A percentile compares a stretch with the other conserved stretches of the same genome.
Evolutionary conservation across 2,797 vertebrate genomes (phyloP).

Genomic region (Eulemur mongoz): DNA sequence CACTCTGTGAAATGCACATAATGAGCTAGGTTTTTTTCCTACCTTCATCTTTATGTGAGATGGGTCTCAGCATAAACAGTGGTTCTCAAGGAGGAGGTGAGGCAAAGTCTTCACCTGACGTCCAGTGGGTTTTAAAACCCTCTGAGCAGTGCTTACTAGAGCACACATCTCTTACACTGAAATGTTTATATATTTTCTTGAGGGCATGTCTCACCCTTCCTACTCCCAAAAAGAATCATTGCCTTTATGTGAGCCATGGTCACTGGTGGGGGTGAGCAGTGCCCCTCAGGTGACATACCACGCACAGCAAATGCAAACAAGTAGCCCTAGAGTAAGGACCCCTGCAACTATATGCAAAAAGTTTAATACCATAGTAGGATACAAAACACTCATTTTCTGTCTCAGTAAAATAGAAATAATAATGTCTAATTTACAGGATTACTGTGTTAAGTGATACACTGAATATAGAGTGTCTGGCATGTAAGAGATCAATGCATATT

Average conservation of each 20-base stretch:
- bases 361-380: neutral
- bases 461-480: neutral
- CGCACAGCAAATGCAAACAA: neutral
- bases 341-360: neutral
- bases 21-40: neutral
- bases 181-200: neutral
- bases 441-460: neutral
- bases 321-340: neutral
- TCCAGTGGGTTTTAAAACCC: neutral
- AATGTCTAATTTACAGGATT: neutral
- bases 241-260: neutral
- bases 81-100: neutral
- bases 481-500: neutral
- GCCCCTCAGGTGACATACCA: neutral
- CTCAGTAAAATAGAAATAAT: neutral
- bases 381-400: neutral
- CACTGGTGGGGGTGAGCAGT: neutral
- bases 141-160: neutral
- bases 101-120: neutral
- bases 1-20: neutral
- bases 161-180: neutral
- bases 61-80: neutral
- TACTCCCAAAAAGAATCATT: neutral
- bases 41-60: neutral
- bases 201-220: neutral